Evolutionary conservation across 2,113 vertebrate genomes (phyloP).

Genomic region (Diphyllodes magnificus): DNA sequence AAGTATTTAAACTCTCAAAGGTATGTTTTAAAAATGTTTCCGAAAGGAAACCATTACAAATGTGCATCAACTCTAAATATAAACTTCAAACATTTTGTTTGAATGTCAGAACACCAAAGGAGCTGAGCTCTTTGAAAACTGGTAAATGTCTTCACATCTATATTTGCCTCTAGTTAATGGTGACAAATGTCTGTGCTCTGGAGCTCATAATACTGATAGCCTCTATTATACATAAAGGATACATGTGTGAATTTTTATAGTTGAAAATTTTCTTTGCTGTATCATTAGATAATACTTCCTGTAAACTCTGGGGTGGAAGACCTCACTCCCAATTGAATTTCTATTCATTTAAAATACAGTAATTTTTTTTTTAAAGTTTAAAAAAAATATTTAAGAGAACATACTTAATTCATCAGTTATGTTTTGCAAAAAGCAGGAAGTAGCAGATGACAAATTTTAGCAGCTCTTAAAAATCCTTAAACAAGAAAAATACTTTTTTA

Average conservation of each 20-base stretch:
- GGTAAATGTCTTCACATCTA: not conserved
- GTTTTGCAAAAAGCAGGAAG: not conserved
- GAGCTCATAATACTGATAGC: not conserved
- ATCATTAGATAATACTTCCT: not conserved
- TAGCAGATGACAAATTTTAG: not conserved
- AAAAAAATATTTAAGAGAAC: not conserved
- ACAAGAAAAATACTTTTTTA: not conserved
- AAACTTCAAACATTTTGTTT: not conserved
- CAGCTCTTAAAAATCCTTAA: not conserved
- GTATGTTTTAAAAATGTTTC: not conserved
- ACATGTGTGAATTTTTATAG: not conserved
- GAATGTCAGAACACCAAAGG: not conserved
- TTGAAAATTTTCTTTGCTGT: not conserved
- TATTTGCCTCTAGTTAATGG: not conserved
- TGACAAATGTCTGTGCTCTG: not conserved
- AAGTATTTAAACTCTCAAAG: not conserved
- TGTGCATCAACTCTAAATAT: not conserved
- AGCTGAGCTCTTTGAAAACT: not conserved
- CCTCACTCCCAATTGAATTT: not conserved
- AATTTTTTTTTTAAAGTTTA: rapidly evolving
- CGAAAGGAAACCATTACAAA: not conserved
- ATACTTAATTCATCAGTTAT: not conserved
- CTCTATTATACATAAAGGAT: not conserved
- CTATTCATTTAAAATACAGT: not conserved
- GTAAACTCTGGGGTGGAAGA: not conserved